Evolutionary conservation across 2,888 invertebrate genomes (phyloP).

Genomic region (Ashinkailepas kermadecensis): DNA sequence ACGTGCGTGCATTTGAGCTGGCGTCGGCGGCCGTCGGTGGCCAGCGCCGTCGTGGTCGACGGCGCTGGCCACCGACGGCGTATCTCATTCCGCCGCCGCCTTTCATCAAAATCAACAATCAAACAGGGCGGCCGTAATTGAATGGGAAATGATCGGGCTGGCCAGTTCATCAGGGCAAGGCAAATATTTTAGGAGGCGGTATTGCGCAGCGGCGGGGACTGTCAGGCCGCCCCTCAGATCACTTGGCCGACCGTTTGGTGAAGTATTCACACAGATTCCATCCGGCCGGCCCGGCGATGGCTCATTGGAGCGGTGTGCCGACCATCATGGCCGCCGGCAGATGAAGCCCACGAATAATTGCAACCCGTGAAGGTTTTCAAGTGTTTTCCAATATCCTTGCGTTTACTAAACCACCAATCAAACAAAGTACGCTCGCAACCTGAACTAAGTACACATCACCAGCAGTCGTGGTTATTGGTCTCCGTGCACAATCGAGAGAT

Average conservation of each 20-base stretch:
- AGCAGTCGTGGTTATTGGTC: no score
- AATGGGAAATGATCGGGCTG: conserved; percentile 9
- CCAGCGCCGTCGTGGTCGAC: neutral
- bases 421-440: no score
- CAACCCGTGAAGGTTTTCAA: no score
- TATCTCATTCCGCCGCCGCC: conserved; percentile 1
- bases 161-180: neutral
- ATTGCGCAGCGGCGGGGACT: neutral
- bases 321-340: no score
- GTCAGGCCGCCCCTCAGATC: neutral
- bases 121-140: neutral
- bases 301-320: neutral
- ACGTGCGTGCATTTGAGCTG: neutral
- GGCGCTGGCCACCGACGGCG: neutral
- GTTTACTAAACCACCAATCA: no score
- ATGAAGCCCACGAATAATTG: no score
- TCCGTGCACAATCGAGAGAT: no score
- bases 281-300: neutral
- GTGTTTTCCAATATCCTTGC: no score
- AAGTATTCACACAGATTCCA: conserved; percentile 17
- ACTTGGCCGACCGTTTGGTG: neutral
- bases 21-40: neutral
- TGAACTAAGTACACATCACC: no score
- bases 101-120: conserved; percentile 22
- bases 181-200: conserved; percentile 13